Evolutionary conservation across 2,797 vertebrate species (phyloP).

Genomic region (Zenarchopterus dispar): DNA sequence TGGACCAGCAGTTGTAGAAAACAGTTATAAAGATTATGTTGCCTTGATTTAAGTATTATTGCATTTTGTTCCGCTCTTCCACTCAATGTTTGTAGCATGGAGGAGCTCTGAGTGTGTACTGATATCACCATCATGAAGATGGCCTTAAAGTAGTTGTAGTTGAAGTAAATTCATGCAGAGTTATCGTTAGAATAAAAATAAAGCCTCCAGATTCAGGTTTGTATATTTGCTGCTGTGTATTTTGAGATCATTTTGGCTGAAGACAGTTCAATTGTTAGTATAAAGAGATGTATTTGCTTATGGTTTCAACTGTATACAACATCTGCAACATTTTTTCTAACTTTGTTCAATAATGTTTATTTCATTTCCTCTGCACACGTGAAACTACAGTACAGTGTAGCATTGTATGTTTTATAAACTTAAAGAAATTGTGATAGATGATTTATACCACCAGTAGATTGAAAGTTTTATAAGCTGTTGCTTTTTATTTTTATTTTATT

Average conservation of each 20-base stretch:
- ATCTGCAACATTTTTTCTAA: neutral
- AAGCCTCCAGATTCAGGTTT: conserved; percentile 37
- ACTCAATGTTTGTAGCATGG: conserved; percentile 5
- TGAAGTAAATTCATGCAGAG: conserved; percentile 3
- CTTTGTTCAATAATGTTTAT: conserved; percentile 1
- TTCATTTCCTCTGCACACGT: conserved; percentile 29
- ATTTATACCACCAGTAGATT: conserved; percentile 41
- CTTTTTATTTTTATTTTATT: conserved; percentile 53
- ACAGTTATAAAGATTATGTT: conserved; percentile 4
- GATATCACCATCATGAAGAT: neutral
- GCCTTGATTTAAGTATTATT: conserved; percentile 25
- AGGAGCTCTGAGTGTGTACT: conserved; percentile 14
- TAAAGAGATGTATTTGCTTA: conserved; percentile 30
- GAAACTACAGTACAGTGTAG: conserved; percentile 40
- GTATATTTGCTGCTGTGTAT: conserved; percentile 45
- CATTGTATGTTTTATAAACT: conserved; percentile 64
- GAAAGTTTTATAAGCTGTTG: conserved; percentile 63
- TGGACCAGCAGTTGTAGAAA: conserved; percentile 15
- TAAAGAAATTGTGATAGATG: conserved; percentile 38
- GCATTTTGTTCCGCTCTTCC: conserved; percentile 21
- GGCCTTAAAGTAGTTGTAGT: neutral
- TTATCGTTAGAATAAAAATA: conserved; percentile 24
- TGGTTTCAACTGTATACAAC: conserved; percentile 3
- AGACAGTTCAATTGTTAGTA: conserved; percentile 13
- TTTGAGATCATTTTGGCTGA: conserved; percentile 27